These are phyloP conservation scores for Acleris holmiana DNA, from an alignment of 2,888 invertebrate species.

Conservation along the genomic window DNA sequence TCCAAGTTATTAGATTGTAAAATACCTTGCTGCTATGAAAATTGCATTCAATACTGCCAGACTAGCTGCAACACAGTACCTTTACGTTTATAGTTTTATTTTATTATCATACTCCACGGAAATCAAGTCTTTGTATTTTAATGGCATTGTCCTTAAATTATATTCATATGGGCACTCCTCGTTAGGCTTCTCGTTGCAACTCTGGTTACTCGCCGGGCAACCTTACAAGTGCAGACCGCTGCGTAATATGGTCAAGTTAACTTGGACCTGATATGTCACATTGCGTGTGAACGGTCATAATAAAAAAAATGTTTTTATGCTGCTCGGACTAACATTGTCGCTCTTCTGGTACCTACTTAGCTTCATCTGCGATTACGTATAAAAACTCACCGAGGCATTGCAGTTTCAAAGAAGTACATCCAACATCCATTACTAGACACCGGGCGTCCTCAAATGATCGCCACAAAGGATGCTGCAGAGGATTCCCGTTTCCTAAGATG, in stretches of 20 bases:
- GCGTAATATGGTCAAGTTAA: constrained; percentile 70
- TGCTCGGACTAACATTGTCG: constrained; percentile 25
- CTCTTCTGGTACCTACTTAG: constrained; percentile 25
- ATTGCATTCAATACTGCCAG: too few relatives aligned
- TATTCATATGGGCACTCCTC: constrained; percentile 34
- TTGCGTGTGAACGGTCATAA: constrained; percentile 22
- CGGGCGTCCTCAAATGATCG: too few relatives aligned
- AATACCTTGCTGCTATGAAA: too few relatives aligned
- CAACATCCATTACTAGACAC: too few relatives aligned
- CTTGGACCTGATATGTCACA: constrained; percentile 42
- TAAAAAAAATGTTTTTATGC: constrained; percentile 32
- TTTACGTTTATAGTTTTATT: neutral
- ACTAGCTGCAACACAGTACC: too few relatives aligned
- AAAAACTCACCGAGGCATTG: neutral
- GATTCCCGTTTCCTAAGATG: too few relatives aligned
- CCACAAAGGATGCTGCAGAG: too few relatives aligned
- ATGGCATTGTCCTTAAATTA: constrained; percentile 37
- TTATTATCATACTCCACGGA: constrained; percentile 11
- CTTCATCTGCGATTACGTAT: neutral
- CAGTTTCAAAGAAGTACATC: too few relatives aligned
- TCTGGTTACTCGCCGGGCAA: constrained; percentile 57
- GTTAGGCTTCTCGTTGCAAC: constrained; percentile 41
- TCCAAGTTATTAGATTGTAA: too few relatives aligned
- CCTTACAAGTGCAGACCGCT: constrained; percentile 78
- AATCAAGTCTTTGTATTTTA: constrained; percentile 19